Evolutionary conservation across 2,797 vertebrate species (phyloP), one percentile per base, ranked within the genome.

Genomic region (Pempheris klunzingeri): DNA sequence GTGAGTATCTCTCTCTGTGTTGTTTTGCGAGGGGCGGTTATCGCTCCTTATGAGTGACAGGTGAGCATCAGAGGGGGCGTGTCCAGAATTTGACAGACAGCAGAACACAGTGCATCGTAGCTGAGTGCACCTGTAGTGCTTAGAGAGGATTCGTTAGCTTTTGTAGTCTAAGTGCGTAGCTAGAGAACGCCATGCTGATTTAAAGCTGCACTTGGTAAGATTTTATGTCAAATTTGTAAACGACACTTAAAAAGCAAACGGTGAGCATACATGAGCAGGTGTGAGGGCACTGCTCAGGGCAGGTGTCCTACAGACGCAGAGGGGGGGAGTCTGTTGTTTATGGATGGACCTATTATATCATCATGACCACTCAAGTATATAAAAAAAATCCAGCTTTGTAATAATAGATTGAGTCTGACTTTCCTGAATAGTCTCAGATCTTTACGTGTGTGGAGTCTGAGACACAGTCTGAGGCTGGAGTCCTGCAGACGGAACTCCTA

Each of bases 1-100:
- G 60, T 58, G 43, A 84, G 73, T 1, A 52, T 87, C 82, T 87
- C 84, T 89, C 83, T 92, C 67, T 82, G 12, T 66, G 77, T 55
- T 36, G 53, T 72, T 72, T n/a, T 38, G n/a, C 20, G 18, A 59
- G 18, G 10, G 14, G 49, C 12, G 32, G 24, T 69, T 26, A 5
- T 39, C 66, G 60, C 64, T 78, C 36, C 78, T 18, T 41, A 13
- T n/a, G 28, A 46, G 26, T 34, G 54, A 54, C 15, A 41, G 22
- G 32, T 20, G 17, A 41, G 32, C 8, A 14, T 46, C 10, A 55
- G 53, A 52, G 7, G 26, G 61, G 62, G 81, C 2, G 61, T 28
- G 77, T 91, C 80, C 86, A 85, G 77, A 54, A 61, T 80, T 49
- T 41, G 20, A 63, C 80, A 65, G 88, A 84, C 64, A 68, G 74